Conservation (phyloP, 2,888 invertebrate species). For the Aphodius granarius region DNA sequence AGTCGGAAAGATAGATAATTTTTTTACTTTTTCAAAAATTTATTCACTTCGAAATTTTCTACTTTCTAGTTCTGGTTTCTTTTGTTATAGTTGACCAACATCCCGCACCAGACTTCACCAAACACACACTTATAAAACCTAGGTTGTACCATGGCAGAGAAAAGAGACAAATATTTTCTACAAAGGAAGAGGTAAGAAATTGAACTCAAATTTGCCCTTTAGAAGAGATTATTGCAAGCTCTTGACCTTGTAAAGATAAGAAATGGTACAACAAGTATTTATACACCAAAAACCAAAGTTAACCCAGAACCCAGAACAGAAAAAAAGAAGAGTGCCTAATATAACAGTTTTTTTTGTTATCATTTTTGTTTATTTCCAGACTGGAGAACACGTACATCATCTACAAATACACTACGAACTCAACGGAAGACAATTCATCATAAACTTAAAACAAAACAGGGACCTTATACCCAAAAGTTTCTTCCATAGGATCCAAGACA, state of each 20-base stretch:
- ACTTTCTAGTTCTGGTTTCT: slow-evolving; percentile 27
- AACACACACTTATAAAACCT: slow-evolving; percentile 68
- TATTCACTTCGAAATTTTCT: too few species aligned
- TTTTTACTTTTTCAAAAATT: too few species aligned
- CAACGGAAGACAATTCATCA: slow-evolving; percentile 65
- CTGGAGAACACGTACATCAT: slow-evolving; percentile 57
- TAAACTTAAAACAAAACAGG: slow-evolving; percentile 74
- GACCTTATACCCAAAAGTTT: slow-evolving; percentile 71
- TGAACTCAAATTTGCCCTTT: too few species aligned
- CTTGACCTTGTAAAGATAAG: too few species aligned
- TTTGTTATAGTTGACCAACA: slow-evolving; percentile 54
- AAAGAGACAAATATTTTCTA: slow-evolving; percentile 70
- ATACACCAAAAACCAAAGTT: too few species aligned
- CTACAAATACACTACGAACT: slow-evolving; percentile 67
- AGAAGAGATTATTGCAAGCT: too few species aligned
- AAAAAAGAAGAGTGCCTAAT: too few species aligned
- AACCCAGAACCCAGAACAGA: too few species aligned
- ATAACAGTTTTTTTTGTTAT: too few species aligned
- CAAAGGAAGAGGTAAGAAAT: slow-evolving; percentile 68
- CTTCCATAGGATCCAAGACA: slow-evolving; percentile 62
- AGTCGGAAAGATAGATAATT: too few species aligned
- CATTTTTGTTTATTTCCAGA: slow-evolving; percentile 44
- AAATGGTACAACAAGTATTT: too few species aligned
- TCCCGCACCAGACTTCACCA: slow-evolving; percentile 65
- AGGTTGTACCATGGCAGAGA: slow-evolving; percentile 73